These are phyloP conservation scores for Camponotus floridanus DNA, from an alignment of 1,140 invertebrate genomes.

Conservation along the genomic window DNA sequence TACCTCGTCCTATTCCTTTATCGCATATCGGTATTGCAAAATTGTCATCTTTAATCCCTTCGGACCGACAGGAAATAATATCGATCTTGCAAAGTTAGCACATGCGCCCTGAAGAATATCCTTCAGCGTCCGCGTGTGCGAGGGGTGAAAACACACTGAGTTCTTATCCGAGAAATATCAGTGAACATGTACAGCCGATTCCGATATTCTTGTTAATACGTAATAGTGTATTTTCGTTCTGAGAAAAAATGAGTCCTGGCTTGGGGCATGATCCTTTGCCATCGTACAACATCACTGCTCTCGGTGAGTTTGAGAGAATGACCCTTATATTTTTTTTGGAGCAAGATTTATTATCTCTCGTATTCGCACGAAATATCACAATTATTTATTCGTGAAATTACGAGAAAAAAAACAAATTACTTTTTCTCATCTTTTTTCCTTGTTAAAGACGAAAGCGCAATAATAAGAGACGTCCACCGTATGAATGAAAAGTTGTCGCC, in stretches of 20 bases:
- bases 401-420: neutral
- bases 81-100: conserved; percentile 54
- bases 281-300: conserved; percentile 80
- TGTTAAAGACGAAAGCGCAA: neutral
- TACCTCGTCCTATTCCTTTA: conserved; percentile 8
- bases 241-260: conserved; percentile 81
- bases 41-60: conserved; percentile 36
- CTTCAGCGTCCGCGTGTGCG: conserved; percentile 55
- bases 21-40: conserved; percentile 47
- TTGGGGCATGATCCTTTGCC: conserved; percentile 82
- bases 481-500: conserved; percentile 7
- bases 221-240: conserved; percentile 27
- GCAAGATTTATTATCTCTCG: neutral
- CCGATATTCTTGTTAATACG: conserved; percentile 1
- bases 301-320: conserved; percentile 75
- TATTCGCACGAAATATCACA: neutral
- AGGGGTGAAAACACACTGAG: conserved; percentile 26
- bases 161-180: conserved; percentile 64
- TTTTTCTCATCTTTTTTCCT: conserved; percentile 13
- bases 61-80: conserved; percentile 46
- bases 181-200: conserved; percentile 58
- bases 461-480: neutral
- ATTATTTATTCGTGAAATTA: neutral
- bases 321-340: neutral
- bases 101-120: conserved; percentile 55